A percentile compares a stretch with the other conserved stretches of the same genome.
Conservation (phyloP, 2,797 vertebrate species). For the Clarias platycephalus region DNA sequence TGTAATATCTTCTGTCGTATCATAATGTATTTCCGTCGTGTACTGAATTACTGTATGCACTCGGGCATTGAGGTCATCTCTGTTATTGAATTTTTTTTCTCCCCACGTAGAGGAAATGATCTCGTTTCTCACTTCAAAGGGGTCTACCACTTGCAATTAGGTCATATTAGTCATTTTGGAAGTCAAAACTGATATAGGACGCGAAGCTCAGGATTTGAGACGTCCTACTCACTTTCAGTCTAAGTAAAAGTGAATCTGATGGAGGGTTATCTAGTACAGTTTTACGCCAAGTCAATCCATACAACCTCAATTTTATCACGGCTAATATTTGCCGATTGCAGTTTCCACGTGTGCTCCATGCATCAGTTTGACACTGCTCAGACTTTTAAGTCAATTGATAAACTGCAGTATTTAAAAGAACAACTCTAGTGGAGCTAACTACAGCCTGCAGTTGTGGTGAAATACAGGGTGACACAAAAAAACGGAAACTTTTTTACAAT, state of each 20-base stretch:
- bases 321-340: constrained; percentile 1
- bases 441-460: too few species aligned
- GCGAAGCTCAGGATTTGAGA: constrained; percentile 9
- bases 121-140: constrained; percentile 24
- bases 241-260: constrained; percentile 32
- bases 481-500: too few species aligned
- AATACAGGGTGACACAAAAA: not conserved
- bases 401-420: not conserved
- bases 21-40: not conserved
- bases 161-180: constrained; percentile 34
- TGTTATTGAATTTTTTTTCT: constrained; percentile 10
- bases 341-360: not conserved
- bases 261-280: constrained; percentile 13
- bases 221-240: constrained; percentile 40
- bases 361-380: not conserved
- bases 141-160: constrained; percentile 16
- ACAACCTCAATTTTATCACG: constrained; percentile 8
- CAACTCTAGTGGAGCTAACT: not conserved
- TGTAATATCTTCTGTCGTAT: not conserved
- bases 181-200: constrained; percentile 37
- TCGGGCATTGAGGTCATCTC: constrained; percentile 8
- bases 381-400: not conserved
- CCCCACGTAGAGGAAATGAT: constrained; percentile 1
- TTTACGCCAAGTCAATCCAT: not conserved
- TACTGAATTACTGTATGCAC: not conserved